Evolutionary conservation across 1,140 invertebrate genomes (phyloP), one percentile per base, ranked within the genome.

Genomic region (Drosophila ironensis): DNA sequence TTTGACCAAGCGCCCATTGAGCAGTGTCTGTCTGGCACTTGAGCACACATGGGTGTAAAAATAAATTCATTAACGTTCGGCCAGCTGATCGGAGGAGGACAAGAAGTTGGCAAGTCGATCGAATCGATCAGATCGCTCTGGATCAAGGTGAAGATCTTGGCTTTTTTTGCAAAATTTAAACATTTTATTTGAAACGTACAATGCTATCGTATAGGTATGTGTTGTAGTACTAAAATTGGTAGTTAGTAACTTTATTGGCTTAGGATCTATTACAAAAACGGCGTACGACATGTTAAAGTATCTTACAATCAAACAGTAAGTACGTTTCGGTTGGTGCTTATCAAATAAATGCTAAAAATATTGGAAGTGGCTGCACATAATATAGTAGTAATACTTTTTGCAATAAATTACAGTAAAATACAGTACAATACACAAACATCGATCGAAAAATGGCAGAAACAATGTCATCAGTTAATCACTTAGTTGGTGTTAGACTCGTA

Each of bases 121-220:
- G 53, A 51, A 30, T 42, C 41, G 16, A 27, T 27, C 9, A 3
- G 19, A 20, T 40, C 19, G 38, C 27, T 73, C 47, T 53, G 61
- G 57, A 82, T 77, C 78, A 82, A 84, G 78, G 78, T 48, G 56
- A 53, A 33, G 16, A 50, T 41, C 38, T 52, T 28, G 28, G 22
- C 4, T n/a, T 51, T 33, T 56, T 70, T 52, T 75, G 59, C 40
- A 82, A 77, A 81, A 76, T 71, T 86, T 73, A 80, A 74, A 78
- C 74, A 74, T 71, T 84, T 84, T 84, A 84, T 84, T 84, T 52
- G 53, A 72, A 78, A 77, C 69, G 68, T 77, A 76, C 54, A 72
- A 63, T 56, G 52, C 51, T 57, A 67, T 41, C 47, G 61, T 22
- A 19, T 33, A 9, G 8, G 14, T 44, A 42, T 42, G 22, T 25